Base-by-base conservation (phyloP, 2,888 invertebrate species). In the Acleris emargana region DNA sequence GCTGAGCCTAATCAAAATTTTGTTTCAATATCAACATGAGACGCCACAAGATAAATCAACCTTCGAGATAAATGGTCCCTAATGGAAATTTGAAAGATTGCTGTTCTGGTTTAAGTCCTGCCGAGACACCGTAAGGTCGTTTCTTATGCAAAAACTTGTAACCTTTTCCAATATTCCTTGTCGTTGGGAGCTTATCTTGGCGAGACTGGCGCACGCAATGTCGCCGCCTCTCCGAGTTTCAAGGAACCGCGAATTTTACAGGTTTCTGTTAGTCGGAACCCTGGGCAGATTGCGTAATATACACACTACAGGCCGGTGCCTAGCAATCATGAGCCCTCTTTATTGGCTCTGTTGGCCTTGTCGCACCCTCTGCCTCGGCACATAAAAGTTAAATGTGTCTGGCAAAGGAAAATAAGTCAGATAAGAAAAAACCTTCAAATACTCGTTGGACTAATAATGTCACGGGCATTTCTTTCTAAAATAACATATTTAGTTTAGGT, bases 131-230 rank as follows among this genome's bases (percentile, higher is more conserved):
- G 7, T 32, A 22, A 32, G 32, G 32, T 22, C 18, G 42, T 59
- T 47, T 64, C 49, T 51, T 45, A 32, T 13, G 28, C 9, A 28
- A 32, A 28, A 22, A 32, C 28, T n/a, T 42, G 25, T 80, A 81
- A 81, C 76, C 74, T 77, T 79, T 77, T 74, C 76, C 72, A 82
- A 81, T 80, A 81, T 82, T 75, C 71, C 74, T 73, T 76, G 81
- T 75, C 75, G 77, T 80, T 57, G 72, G 73, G 71, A 75, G 81
- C 81, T 84, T 85, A 83, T 83, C 82, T 81, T 72, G 69, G 70
- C 70, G 71, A 75, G 72, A 70, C 76, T 77, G 76, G 72, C 74
- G 76, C 84, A 87, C 87, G 86, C 87, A 85, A 84, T 72, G 74
- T 79, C 68, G 64, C 71, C 68, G 58, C 73, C 74, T 69, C 70